phyloP scores from a whole-genome alignment of 2,113 vertebrate species.

The Scortum barcoo region DNA sequence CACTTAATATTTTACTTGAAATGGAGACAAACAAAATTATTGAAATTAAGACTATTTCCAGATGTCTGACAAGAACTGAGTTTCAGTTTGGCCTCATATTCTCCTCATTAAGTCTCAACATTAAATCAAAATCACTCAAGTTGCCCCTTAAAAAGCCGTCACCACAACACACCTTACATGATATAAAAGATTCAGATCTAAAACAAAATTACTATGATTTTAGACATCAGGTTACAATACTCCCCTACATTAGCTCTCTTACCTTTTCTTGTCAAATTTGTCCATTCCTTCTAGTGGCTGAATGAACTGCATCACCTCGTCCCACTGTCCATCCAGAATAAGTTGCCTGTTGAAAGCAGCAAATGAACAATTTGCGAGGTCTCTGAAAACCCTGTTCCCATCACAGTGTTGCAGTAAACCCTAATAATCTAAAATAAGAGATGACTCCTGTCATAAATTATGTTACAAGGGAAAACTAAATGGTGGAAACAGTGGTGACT shows the following conservation, averaged over 20 bases:
- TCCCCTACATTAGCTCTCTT: neutral
- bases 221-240: neutral
- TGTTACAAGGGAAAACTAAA: neutral
- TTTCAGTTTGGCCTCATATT: neutral
- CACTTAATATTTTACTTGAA: neutral
- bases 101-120: neutral
- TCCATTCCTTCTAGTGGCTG: slow-evolving; percentile 98
- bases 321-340: slow-evolving; percentile 98
- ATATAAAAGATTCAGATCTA: neutral
- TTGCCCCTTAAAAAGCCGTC: neutral
- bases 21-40: neutral
- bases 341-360: slow-evolving; percentile 87
- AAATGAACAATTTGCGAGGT: neutral
- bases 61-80: neutral
- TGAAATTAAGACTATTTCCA: neutral
- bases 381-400: neutral
- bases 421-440: neutral
- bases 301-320: slow-evolving; percentile 98
- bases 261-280: slow-evolving; percentile 98
- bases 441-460: neutral
- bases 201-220: neutral
- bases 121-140: neutral
- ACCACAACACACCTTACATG: neutral
- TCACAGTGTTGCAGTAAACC: neutral
- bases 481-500: neutral